Conservation (phyloP, 2,888 invertebrate genomes). For the Dasysyrphus tricinctus region DNA sequence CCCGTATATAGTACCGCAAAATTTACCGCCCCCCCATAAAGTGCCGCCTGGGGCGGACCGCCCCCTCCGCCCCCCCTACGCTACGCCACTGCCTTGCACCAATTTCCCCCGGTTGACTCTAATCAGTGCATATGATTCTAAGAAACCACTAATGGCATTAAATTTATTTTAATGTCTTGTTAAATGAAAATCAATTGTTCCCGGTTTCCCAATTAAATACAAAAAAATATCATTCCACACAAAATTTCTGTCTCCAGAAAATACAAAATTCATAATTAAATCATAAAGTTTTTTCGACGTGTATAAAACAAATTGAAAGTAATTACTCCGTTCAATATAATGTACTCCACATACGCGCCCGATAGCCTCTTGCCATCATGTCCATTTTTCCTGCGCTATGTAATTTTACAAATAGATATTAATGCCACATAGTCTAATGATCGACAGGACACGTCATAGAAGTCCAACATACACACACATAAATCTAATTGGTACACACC, state of each 20-base stretch:
- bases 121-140: no score
- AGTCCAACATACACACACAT: slow-evolving; percentile 1
- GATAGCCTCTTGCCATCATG: not conserved
- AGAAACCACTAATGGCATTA: no score
- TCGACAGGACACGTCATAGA: slow-evolving; percentile 64
- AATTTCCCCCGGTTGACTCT: no score
- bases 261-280: not conserved
- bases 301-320: slow-evolving; percentile 56
- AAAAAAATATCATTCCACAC: not conserved
- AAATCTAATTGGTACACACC: slow-evolving; percentile 35
- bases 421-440: slow-evolving; percentile 66
- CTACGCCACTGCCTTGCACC: no score
- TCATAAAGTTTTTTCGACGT: slow-evolving; percentile 29
- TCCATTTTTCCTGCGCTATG: slow-evolving; percentile 24
- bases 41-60: no score
- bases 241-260: not conserved
- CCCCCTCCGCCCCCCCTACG: no score
- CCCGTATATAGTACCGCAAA: no score
- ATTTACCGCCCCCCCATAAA: no score
- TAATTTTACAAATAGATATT: slow-evolving; percentile 72
- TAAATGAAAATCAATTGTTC: not conserved
- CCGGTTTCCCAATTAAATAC: not conserved
- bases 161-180: not conserved
- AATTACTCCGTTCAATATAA: slow-evolving; percentile 60
- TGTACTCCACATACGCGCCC: not conserved